A percentile compares a stretch with the other conserved stretches of the same genome.
Evolutionary conservation across 2,113 vertebrate species (phyloP).

Genomic region (Brachionichthys hirsutus): DNA sequence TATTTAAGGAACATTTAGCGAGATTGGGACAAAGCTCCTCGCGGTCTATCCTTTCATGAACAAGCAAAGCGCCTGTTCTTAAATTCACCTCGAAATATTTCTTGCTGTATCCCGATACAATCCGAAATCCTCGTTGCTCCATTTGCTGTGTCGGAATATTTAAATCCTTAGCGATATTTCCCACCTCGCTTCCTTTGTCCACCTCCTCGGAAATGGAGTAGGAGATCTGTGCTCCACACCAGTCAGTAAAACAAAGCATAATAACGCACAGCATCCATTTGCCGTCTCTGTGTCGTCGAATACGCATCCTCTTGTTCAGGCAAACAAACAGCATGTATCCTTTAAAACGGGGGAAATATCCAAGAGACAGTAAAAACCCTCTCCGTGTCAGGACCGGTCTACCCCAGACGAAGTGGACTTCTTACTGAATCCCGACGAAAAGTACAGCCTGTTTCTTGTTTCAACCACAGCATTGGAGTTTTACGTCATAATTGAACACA

Average conservation of each 20-base stretch:
- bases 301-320: slow-evolving; percentile 29
- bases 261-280: slow-evolving; percentile 38
- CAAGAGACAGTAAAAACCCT: background rate
- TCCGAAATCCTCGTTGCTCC: background rate
- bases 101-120: slow-evolving; percentile 64
- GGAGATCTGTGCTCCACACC: slow-evolving; percentile 52
- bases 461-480: slow-evolving; percentile 5
- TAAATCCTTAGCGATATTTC: slow-evolving; percentile 2
- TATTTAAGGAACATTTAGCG: slow-evolving; percentile 67
- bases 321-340: background rate
- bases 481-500: too few species aligned
- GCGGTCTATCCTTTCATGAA: slow-evolving; percentile 79
- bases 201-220: slow-evolving; percentile 50
- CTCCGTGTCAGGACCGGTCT: background rate
- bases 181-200: background rate
- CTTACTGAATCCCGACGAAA: slow-evolving; percentile 13
- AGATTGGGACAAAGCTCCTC: slow-evolving; percentile 74
- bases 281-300: background rate
- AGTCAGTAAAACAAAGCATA: slow-evolving; percentile 51
- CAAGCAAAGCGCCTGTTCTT: slow-evolving; percentile 69
- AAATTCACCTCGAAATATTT: slow-evolving; percentile 71
- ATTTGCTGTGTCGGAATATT: background rate
- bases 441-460: background rate
- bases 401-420: background rate
- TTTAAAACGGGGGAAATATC: slow-evolving; percentile 2